A percentile compares a stretch with the other conserved stretches of the same genome.
Evolutionary conservation across 2,888 invertebrate species (phyloP).

Genomic region (Oscheius onirici): DNA sequence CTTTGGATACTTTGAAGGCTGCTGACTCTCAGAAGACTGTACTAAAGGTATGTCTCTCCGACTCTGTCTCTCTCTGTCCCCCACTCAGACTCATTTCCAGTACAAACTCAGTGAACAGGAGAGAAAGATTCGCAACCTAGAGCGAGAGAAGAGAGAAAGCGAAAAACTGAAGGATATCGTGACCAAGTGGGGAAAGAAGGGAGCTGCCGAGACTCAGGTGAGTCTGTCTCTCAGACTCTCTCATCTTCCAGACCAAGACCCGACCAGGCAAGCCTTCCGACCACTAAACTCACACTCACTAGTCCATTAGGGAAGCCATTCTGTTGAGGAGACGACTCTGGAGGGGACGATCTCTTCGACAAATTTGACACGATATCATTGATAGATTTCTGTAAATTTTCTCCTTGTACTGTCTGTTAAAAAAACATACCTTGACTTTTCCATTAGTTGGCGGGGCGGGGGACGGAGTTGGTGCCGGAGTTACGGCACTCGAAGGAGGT

Average conservation of each 20-base stretch:
- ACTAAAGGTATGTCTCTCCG: constrained; percentile 33
- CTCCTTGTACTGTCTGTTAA: background rate
- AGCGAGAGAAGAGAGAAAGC: constrained; percentile 47
- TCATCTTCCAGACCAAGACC: background rate
- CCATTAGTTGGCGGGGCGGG: constrained; percentile 8
- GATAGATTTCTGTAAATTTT: constrained; percentile 30
- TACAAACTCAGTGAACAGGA: constrained; percentile 47
- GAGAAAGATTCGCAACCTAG: constrained; percentile 43
- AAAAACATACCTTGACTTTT: constrained; percentile 14
- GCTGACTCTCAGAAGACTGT: constrained; percentile 46
- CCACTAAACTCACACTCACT: constrained; percentile 2
- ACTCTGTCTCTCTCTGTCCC: background rate
- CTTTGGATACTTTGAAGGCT: constrained; percentile 48
- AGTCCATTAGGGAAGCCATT: background rate
- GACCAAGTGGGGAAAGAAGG: constrained; percentile 43
- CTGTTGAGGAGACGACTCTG: too few relatives aligned
- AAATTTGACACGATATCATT: constrained; percentile 34
- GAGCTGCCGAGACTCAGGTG: background rate
- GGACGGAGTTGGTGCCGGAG: constrained; percentile 13
- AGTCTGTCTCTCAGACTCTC: too few relatives aligned
- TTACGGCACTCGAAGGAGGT: constrained; percentile 29
- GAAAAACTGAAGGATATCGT: constrained; percentile 43
- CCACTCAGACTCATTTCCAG: too few relatives aligned
- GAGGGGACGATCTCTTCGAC: constrained; percentile 24
- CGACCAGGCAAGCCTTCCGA: background rate